A percentile compares a stretch with the other conserved stretches of the same genome.
phyloP scores from a whole-genome alignment of 1,140 invertebrate species.

The Lamellibrachia luymesi region DNA sequence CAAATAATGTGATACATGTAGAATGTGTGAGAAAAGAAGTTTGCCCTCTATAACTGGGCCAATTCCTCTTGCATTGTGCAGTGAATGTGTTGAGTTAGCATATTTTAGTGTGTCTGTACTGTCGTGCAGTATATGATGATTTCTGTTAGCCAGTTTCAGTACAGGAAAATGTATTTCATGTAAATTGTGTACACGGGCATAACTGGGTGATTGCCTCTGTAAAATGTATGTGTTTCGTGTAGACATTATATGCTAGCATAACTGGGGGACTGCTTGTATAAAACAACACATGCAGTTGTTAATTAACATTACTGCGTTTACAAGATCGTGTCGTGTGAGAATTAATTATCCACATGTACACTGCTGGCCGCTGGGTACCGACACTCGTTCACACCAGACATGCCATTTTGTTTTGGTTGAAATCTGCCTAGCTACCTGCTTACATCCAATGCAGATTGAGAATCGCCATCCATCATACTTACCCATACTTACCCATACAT shows the following conservation, averaged over 20 bases:
- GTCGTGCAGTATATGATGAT: background rate
- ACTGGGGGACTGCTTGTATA: background rate
- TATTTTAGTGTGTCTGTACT: background rate
- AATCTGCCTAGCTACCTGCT: background rate
- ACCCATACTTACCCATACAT: background rate
- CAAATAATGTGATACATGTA: background rate
- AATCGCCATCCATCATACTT: background rate
- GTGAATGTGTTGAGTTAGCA: background rate
- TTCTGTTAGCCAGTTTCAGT: background rate
- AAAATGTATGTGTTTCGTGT: background rate
- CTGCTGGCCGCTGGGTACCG: background rate
- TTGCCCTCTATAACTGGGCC: background rate
- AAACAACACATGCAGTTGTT: background rate
- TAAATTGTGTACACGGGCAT: background rate
- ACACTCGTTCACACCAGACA: background rate
- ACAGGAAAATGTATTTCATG: background rate
- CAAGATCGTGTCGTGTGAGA: too few relatives aligned
- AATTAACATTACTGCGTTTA: too few relatives aligned
- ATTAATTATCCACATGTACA: background rate
- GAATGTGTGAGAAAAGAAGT: background rate
- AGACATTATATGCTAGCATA: background rate
- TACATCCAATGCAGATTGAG: background rate
- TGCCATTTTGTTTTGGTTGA: background rate
- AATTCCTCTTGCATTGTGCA: background rate
- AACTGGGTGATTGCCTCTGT: background rate